Evolutionary conservation across 2,888 invertebrate genomes (phyloP).

Genomic region (Agrotis clavis): DNA sequence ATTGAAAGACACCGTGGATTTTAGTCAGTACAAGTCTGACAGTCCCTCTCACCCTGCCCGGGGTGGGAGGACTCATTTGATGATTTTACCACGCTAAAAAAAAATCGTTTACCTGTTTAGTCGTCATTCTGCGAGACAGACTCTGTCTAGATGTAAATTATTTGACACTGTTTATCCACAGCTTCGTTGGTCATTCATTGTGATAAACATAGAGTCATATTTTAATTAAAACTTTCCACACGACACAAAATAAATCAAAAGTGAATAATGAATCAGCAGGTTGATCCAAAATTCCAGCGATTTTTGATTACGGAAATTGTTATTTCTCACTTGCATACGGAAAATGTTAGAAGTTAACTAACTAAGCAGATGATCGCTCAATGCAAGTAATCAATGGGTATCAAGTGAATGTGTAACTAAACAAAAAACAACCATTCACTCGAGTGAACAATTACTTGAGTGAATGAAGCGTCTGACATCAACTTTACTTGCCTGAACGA

Average conservation of each 20-base stretch:
- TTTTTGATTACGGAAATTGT: background rate
- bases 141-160: too few relatives aligned
- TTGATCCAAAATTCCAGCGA: background rate
- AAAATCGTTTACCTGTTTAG: too few relatives aligned
- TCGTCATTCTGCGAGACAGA: too few relatives aligned
- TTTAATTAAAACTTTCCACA: background rate
- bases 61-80: too few relatives aligned
- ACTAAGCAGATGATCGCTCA: background rate
- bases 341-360: background rate
- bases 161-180: too few relatives aligned
- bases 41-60: too few relatives aligned
- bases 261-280: background rate
- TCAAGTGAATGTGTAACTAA: background rate
- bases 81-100: too few relatives aligned
- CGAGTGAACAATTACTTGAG: background rate
- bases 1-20: too few relatives aligned
- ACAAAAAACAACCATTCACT: background rate
- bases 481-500: background rate
- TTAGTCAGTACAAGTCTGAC: too few relatives aligned
- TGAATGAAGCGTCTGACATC: conserved; percentile 4
- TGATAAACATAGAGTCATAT: background rate
- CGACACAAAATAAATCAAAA: background rate
- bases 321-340: background rate
- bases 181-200: background rate
- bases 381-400: background rate